A percentile compares a stretch with the other conserved stretches of the same genome.
These are phyloP conservation scores for Stegodyphus dumicola DNA, from an alignment of 1,140 invertebrate genomes.

Conservation along the genomic window DNA sequence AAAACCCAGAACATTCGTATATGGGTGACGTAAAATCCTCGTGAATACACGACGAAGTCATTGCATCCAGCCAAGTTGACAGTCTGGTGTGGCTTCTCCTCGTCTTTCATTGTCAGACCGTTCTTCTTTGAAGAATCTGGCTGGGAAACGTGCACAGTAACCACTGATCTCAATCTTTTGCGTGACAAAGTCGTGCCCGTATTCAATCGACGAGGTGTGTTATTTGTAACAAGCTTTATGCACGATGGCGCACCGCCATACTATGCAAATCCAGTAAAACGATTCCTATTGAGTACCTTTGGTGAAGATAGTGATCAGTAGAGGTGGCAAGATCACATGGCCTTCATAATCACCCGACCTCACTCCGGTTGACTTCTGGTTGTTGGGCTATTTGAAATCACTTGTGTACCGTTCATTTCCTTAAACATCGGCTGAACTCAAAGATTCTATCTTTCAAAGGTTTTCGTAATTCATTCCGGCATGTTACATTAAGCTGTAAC, in stretches of 20 bases:
- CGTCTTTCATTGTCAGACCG: background rate
- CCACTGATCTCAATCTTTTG: background rate
- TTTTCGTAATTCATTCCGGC: background rate
- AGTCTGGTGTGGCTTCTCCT: background rate
- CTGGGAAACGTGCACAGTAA: background rate
- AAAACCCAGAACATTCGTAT: background rate
- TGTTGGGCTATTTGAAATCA: conserved; percentile 64
- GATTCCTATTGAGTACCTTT: background rate
- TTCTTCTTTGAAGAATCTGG: background rate
- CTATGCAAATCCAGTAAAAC: background rate
- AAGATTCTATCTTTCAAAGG: background rate
- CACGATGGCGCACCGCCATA: background rate
- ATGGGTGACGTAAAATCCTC: background rate
- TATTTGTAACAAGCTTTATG: background rate
- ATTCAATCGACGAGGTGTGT: background rate
- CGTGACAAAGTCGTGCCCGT: background rate
- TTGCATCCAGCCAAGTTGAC: background rate
- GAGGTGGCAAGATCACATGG: conserved; percentile 35
- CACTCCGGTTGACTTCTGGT: conserved; percentile 62
- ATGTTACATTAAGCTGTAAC: background rate
- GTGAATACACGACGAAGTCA: background rate
- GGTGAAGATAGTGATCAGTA: too few relatives aligned
- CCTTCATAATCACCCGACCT: conserved; percentile 64
- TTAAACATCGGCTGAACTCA: background rate
- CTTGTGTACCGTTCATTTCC: conserved; percentile 52